Conservation (phyloP, 2,113 vertebrate species). For the Ophthalmolycus amberensis region DNA sequence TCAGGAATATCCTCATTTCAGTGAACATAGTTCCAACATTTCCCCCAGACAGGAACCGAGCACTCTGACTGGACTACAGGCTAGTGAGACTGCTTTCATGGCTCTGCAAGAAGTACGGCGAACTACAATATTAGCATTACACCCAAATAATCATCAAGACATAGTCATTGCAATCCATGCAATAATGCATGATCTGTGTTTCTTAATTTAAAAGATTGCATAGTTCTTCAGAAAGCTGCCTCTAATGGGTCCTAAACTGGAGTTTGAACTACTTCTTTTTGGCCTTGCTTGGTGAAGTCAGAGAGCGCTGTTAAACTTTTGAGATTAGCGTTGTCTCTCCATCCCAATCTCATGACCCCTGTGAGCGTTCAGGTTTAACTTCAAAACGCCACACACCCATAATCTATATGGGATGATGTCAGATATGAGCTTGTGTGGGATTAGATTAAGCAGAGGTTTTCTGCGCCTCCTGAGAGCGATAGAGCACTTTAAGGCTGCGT, state of each 20-base stretch:
- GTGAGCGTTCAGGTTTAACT: constrained; percentile 4
- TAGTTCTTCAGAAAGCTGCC: neutral
- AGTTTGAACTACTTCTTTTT: neutral
- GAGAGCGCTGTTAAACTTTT: neutral
- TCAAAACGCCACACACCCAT: constrained; percentile 4
- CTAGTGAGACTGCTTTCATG: neutral
- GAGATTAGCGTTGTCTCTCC: constrained; percentile 4
- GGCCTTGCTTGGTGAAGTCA: neutral
- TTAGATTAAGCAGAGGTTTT: constrained; percentile 4
- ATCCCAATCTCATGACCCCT: constrained; percentile 23
- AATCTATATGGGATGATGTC: constrained; percentile 18
- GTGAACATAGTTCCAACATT: constrained; percentile 4
- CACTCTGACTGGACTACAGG: neutral
- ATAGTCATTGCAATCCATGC: neutral
- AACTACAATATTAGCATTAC: neutral
- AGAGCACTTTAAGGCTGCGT: neutral
- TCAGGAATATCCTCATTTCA: constrained; percentile 30
- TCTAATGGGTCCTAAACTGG: neutral
- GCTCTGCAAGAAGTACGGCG: neutral
- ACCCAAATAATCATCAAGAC: neutral
- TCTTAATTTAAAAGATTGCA: neutral
- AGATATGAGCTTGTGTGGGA: constrained; percentile 14
- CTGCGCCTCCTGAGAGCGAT: neutral
- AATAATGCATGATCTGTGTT: neutral
- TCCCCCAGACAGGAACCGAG: constrained; percentile 23